Evolutionary conservation across 2,113 vertebrate species (phyloP).

Genomic region (Dipodomys ordii): DNA sequence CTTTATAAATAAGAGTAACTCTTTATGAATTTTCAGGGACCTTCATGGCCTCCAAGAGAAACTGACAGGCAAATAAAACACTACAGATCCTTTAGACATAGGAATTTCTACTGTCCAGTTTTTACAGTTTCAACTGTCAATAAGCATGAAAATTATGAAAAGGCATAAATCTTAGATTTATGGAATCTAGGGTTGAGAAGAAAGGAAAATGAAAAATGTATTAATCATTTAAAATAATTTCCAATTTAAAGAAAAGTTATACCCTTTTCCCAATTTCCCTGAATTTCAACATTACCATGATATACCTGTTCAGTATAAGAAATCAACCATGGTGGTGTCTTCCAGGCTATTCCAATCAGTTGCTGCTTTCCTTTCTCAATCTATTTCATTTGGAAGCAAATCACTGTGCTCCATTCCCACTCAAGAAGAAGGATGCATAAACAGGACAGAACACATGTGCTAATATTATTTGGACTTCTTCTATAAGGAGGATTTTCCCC

Average conservation of each 20-base stretch:
- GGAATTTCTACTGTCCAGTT: constrained; percentile 8
- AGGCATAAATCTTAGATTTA: not conserved
- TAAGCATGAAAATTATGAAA: not conserved
- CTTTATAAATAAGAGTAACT: constrained; percentile 72
- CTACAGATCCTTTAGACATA: constrained; percentile 2
- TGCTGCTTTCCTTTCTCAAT: not conserved
- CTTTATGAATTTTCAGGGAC: constrained; percentile 56
- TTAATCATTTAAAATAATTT: constrained; percentile 20
- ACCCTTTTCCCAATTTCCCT: not conserved
- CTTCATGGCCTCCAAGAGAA: not conserved
- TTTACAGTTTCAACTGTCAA: not conserved
- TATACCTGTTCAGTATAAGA: not conserved
- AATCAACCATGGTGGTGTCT: not conserved
- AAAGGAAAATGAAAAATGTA: not conserved
- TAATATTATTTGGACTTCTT: constrained; percentile 1
- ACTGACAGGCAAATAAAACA: not conserved
- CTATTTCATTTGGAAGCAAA: not conserved
- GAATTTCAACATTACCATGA: not conserved
- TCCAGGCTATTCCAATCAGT: not conserved
- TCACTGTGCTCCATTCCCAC: not conserved
- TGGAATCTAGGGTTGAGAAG: not conserved
- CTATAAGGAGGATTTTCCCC: not conserved
- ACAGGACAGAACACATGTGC: not conserved
- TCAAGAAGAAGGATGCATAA: not conserved
- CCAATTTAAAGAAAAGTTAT: not conserved